A percentile compares a stretch with the other conserved stretches of the same genome.
These are phyloP conservation scores for Athalia circularis DNA, from an alignment of 2,888 invertebrate genomes.

Conservation along the genomic window DNA sequence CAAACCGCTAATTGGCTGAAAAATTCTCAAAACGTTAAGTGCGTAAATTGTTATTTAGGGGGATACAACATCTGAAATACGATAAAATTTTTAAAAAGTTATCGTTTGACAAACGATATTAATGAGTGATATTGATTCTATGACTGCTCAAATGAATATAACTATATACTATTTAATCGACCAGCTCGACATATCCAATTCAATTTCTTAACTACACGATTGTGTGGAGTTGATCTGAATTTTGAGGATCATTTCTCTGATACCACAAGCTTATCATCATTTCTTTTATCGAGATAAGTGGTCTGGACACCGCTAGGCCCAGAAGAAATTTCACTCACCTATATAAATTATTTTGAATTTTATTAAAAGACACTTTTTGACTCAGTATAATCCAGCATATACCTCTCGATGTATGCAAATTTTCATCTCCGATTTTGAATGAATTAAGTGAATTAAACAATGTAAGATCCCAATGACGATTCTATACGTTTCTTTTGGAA, in stretches of 20 bases:
- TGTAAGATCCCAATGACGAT: not conserved
- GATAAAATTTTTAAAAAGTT: too few relatives aligned
- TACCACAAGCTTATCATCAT: not conserved
- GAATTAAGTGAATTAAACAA: not conserved
- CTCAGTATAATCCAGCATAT: too few relatives aligned
- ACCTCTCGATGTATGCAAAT: too few relatives aligned
- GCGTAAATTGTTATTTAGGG: not conserved
- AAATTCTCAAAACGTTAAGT: not conserved
- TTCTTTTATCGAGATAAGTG: conserved; percentile 17
- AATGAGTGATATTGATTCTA: not conserved
- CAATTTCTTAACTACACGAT: conserved; percentile 13
- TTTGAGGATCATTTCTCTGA: conserved; percentile 17
- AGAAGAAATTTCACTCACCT: not conserved
- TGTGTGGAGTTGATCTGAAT: conserved; percentile 14
- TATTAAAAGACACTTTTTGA: too few relatives aligned
- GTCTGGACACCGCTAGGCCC: not conserved
- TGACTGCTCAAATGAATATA: not conserved
- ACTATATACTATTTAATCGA: not conserved
- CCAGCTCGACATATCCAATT: conserved; percentile 16
- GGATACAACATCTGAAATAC: not conserved
- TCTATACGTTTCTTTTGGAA: not conserved
- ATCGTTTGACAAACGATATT: too few relatives aligned
- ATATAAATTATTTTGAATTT: too few relatives aligned
- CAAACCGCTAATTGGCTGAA: not conserved
- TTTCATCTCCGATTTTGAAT: not conserved